Evolutionary conservation across 2,113 vertebrate species (phyloP).

Genomic region (Proteles cristata): DNA sequence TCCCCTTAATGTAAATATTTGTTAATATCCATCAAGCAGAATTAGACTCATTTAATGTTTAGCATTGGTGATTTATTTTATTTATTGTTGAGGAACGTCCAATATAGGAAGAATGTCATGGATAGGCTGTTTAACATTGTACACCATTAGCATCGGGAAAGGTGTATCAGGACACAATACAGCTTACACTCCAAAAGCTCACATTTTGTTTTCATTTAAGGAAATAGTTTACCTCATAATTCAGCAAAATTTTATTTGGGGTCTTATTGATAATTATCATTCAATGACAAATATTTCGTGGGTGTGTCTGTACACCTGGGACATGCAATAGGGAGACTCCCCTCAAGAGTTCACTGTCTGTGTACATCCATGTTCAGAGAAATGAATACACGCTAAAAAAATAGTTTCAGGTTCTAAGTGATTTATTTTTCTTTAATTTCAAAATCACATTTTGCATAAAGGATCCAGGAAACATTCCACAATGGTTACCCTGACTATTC

Average conservation of each 20-base stretch:
- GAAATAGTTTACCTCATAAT: not conserved
- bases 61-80: slow-evolving; percentile 49
- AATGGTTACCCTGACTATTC: not conserved
- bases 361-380: not conserved
- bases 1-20: slow-evolving; percentile 82
- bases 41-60: slow-evolving; percentile 60
- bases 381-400: not conserved
- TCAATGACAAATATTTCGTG: not conserved
- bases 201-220: not conserved
- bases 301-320: not conserved
- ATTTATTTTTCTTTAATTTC: slow-evolving; percentile 38
- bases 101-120: not conserved
- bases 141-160: not conserved
- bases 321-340: not conserved
- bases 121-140: not conserved
- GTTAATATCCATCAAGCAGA: slow-evolving; percentile 79
- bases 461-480: not conserved
- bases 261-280: not conserved
- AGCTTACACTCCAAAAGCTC: not conserved
- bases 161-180: accelerated
- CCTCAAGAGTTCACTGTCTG: not conserved
- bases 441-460: not conserved
- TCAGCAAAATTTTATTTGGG: not conserved
- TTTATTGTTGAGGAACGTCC: slow-evolving; percentile 15
- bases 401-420: not conserved